Conservation (phyloP, 2,797 vertebrate genomes). For the Gastrophryne carolinensis region DNA sequence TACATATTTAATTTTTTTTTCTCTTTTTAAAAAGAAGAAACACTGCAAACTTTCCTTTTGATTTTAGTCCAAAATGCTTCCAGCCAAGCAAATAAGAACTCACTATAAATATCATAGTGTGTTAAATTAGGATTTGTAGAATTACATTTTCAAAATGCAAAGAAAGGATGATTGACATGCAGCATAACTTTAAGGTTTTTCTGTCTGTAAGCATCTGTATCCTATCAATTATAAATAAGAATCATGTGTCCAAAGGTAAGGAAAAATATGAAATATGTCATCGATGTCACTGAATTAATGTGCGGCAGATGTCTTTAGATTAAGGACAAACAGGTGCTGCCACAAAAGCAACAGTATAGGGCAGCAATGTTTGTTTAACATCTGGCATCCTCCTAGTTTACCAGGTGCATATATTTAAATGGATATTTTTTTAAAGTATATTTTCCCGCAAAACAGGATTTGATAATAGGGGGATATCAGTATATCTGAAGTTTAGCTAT, state of each 20-base stretch:
- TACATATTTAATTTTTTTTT: too few species aligned
- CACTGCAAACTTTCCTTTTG: neutral
- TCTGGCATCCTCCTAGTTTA: constrained; percentile 58
- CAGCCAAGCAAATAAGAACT: constrained; percentile 62
- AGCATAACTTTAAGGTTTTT: constrained; percentile 60
- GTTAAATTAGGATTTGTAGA: constrained; percentile 63
- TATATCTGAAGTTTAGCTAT: neutral
- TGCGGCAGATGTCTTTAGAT: constrained; percentile 68
- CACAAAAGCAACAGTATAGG: constrained; percentile 62
- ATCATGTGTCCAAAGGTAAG: constrained; percentile 62
- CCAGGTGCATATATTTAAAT: constrained; percentile 55
- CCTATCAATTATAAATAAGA: constrained; percentile 68
- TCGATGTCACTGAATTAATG: constrained; percentile 68
- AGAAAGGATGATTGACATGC: constrained; percentile 65
- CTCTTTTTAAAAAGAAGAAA: neutral
- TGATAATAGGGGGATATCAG: constrained; percentile 6
- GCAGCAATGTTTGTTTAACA: constrained; percentile 65
- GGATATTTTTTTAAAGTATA: constrained; percentile 11
- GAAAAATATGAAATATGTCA: constrained; percentile 62
- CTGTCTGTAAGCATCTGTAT: constrained; percentile 64
- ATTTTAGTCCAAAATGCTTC: constrained; percentile 15
- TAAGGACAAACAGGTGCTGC: constrained; percentile 65
- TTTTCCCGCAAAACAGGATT: constrained; percentile 1
- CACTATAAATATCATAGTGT: constrained; percentile 60
- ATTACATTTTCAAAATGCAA: constrained; percentile 60